A percentile compares a stretch with the other conserved stretches of the same genome.
phyloP scores from a whole-genome alignment of 37 sponge, comb jelly and placozoan species.

The Oscarella lobularis region DNA sequence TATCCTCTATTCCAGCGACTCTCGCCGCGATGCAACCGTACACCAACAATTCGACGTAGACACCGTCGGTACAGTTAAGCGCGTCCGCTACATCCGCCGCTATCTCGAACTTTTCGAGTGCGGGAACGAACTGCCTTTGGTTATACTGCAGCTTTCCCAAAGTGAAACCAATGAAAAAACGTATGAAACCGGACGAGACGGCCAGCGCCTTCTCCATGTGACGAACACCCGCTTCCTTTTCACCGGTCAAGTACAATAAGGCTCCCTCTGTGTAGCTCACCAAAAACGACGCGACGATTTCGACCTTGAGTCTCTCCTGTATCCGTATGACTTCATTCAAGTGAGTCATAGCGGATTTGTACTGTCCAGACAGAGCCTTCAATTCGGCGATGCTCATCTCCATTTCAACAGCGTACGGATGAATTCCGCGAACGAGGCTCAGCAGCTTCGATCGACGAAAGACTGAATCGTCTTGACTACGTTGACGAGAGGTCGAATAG shows the following conservation, averaged over 20 bases:
- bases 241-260: background rate
- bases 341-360: background rate
- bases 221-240: background rate
- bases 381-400: background rate
- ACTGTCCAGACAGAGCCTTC: background rate
- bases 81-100: background rate
- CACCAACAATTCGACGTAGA: too few species aligned
- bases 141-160: background rate
- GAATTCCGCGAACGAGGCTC: background rate
- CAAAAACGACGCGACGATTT: background rate
- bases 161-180: background rate
- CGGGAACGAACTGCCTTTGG: background rate
- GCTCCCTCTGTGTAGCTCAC: background rate
- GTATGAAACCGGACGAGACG: background rate
- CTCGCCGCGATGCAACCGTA: too few species aligned
- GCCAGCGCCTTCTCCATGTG: background rate
- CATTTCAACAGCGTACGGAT: background rate
- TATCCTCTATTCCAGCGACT: too few species aligned
- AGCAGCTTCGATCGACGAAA: too few species aligned
- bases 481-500: too few species aligned
- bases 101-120: background rate
- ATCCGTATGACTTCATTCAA: background rate
- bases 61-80: too few species aligned
- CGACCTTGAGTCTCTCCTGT: background rate
- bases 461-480: too few species aligned